phyloP scores from a whole-genome alignment of 1,140 invertebrate genomes.

The Monomorium pharaonis region DNA sequence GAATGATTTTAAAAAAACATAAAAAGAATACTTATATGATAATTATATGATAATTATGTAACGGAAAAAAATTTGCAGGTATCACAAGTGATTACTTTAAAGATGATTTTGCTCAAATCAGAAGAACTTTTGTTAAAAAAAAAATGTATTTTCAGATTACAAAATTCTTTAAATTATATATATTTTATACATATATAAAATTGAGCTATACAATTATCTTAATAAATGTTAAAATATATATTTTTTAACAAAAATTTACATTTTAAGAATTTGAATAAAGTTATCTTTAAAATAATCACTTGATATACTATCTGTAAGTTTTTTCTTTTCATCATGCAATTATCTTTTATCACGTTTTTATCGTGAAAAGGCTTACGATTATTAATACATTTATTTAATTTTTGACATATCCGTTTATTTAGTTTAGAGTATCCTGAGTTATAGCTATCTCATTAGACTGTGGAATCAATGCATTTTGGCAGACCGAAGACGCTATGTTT shows the following conservation, averaged over 20 bases:
- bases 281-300: background rate
- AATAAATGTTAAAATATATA: too few species aligned
- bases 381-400: background rate
- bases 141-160: background rate
- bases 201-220: too few species aligned
- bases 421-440: background rate
- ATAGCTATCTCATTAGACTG: background rate
- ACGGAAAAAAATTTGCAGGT: background rate
- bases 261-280: background rate
- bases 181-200: too few species aligned
- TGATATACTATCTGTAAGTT: background rate
- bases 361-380: background rate
- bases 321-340: background rate
- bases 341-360: background rate
- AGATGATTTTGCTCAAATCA: background rate
- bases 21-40: background rate
- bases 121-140: background rate
- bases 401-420: background rate
- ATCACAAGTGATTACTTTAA: background rate
- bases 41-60: background rate
- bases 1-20: background rate
- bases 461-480: background rate
- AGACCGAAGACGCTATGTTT: constrained; percentile 39
- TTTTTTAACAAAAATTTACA: too few species aligned
- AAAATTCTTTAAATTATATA: background rate